phyloP scores from a whole-genome alignment of 53 echinoderm and acorn worm species.

The Henricia sp. region DNA sequence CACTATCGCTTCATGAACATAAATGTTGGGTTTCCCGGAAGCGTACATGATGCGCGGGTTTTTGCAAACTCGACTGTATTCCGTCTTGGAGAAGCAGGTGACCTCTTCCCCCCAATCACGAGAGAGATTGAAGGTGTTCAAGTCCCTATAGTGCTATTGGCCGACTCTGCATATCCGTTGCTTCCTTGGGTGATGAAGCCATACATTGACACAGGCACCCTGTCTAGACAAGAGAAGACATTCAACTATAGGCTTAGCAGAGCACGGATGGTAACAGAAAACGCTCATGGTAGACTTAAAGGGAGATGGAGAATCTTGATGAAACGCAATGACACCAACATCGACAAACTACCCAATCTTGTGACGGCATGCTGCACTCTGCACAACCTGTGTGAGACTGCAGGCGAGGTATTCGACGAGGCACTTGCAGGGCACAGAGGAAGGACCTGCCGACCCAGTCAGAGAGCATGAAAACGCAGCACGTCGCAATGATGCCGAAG shows the following conservation, averaged over 20 bases:
- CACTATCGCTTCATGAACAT: slow-evolving; percentile 59
- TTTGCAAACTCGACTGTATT: slow-evolving; percentile 29
- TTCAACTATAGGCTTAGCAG: slow-evolving; percentile 72
- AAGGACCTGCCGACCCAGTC: no score
- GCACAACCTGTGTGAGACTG: slow-evolving; percentile 68
- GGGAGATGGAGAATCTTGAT: slow-evolving; percentile 76
- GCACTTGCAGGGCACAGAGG: not conserved
- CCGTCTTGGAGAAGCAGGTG: not conserved
- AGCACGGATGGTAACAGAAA: slow-evolving; percentile 73
- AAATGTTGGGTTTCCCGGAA: slow-evolving; percentile 33
- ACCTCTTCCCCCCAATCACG: slow-evolving; percentile 11
- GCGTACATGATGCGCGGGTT: slow-evolving; percentile 52
- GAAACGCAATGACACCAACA: slow-evolving; percentile 66
- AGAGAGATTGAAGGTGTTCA: slow-evolving; percentile 39
- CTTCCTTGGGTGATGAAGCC: slow-evolving; percentile 81
- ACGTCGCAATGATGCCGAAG: not conserved
- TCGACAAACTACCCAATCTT: slow-evolving; percentile 46
- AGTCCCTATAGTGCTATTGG: slow-evolving; percentile 64
- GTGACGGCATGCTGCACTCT: slow-evolving; percentile 64
- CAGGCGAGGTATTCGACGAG: not conserved
- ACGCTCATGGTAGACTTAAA: slow-evolving; percentile 70
- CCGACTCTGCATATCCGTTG: slow-evolving; percentile 79
- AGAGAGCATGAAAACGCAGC: not conserved
- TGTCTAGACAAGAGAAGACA: slow-evolving; percentile 14
- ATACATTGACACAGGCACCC: slow-evolving; percentile 18